Evolutionary conservation across 2,797 vertebrate genomes (phyloP).

Genomic region (Picus viridis): DNA sequence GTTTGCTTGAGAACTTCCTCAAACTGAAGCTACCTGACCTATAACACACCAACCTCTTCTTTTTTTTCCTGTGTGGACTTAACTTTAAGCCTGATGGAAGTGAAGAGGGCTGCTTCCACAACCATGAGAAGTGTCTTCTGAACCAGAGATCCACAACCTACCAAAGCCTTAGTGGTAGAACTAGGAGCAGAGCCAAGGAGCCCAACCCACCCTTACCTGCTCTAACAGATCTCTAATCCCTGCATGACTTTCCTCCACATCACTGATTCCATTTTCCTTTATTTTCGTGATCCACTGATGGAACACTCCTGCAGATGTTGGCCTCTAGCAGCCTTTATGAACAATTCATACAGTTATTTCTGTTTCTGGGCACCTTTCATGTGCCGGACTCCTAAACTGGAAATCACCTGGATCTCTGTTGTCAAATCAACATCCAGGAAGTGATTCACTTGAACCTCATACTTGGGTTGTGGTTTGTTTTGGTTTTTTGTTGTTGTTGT

Average conservation of each 20-base stretch:
- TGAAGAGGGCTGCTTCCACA: neutral
- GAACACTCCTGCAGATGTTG: neutral
- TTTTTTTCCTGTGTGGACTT: neutral
- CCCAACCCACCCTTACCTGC: neutral
- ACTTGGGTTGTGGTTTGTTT: too few species aligned
- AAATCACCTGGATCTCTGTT: neutral
- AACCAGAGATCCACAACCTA: neutral
- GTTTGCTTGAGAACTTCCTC: neutral
- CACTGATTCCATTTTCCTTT: neutral
- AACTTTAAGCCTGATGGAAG: neutral
- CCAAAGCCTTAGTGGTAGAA: neutral
- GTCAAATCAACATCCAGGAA: constrained; percentile 13
- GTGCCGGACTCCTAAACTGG: neutral
- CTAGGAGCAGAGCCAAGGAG: neutral
- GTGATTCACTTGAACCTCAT: neutral
- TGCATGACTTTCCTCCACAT: neutral
- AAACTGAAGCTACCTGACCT: neutral
- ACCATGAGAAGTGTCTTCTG: neutral
- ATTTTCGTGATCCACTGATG: neutral
- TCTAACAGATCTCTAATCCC: neutral
- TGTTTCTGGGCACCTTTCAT: neutral
- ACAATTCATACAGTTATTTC: neutral
- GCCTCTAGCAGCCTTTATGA: neutral
- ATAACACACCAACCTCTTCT: neutral
- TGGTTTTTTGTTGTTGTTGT: too few species aligned